Evolutionary conservation across 1,140 invertebrate species (phyloP).

Genomic region (Lordiphosa mommai): DNA sequence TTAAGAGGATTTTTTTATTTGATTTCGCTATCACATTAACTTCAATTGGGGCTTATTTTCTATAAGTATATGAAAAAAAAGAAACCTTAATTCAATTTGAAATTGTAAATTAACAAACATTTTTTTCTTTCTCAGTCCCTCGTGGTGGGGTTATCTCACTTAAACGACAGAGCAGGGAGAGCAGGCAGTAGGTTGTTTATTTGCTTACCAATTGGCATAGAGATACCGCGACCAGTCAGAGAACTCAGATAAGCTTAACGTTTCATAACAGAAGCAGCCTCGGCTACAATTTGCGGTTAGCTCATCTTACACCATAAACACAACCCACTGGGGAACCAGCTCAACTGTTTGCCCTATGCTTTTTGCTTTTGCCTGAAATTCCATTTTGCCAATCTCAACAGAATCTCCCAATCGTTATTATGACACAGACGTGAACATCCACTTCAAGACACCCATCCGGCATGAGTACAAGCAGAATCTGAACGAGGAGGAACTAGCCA

Average conservation of each 20-base stretch:
- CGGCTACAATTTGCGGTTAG: slow-evolving; percentile 53
- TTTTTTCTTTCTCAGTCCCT: not conserved
- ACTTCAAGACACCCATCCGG: slow-evolving; percentile 92
- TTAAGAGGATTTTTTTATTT: too few relatives aligned
- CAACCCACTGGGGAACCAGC: slow-evolving; percentile 5
- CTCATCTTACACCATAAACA: slow-evolving; percentile 49
- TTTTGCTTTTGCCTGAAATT: slow-evolving; percentile 15
- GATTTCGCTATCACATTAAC: slow-evolving; percentile 31
- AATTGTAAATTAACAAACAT: slow-evolving; percentile 19
- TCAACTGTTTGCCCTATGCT: not conserved
- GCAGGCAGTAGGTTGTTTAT: slow-evolving; percentile 54
- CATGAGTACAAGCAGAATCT: slow-evolving; percentile 90
- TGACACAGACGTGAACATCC: slow-evolving; percentile 95
- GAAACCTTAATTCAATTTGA: slow-evolving; percentile 58
- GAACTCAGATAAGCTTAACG: slow-evolving; percentile 34
- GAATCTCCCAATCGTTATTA: slow-evolving; percentile 93
- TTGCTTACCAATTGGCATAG: slow-evolving; percentile 67
- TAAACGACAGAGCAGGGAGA: not conserved
- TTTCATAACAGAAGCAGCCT: slow-evolving; percentile 43
- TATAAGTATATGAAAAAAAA: slow-evolving; percentile 2
- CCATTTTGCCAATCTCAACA: slow-evolving; percentile 21
- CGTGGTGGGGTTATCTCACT: slow-evolving; percentile 1
- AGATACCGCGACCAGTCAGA: slow-evolving; percentile 28
- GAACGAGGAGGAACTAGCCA: slow-evolving; percentile 90
- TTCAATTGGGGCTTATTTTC: slow-evolving; percentile 59